phyloP scores from a whole-genome alignment of 2,113 vertebrate species.

The Sinocyclocheilus maitianheensis region DNA sequence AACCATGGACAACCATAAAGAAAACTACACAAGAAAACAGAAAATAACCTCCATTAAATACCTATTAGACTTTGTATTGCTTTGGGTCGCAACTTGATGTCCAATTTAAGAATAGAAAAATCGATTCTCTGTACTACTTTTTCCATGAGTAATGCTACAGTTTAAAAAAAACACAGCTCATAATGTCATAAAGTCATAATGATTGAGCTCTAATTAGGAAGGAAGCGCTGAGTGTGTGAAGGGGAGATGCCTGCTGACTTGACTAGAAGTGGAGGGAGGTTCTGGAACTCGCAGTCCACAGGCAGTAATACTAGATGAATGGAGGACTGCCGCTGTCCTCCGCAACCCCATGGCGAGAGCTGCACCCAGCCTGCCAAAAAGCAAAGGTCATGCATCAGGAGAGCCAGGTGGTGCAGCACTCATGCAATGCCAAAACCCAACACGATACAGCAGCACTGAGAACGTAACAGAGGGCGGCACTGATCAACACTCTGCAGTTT shows the following conservation, averaged over 20 bases:
- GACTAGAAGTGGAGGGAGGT: conserved; percentile 31
- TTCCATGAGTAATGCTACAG: neutral
- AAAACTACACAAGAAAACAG: neutral
- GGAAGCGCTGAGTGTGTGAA: conserved; percentile 8
- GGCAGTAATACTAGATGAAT: conserved; percentile 58
- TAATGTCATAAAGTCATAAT: conserved; percentile 21
- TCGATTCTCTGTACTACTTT: neutral
- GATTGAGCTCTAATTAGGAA: conserved; percentile 41
- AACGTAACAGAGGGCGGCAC: neutral
- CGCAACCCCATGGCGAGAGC: conserved; percentile 34
- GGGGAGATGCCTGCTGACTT: conserved; percentile 30
- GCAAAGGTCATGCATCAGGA: conserved; percentile 52
- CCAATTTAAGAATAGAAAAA: neutral
- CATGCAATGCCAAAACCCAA: conserved; percentile 10
- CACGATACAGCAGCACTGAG: neutral
- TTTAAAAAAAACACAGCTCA: neutral
- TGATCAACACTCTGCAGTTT: conserved; percentile 28
- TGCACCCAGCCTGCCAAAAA: conserved; percentile 46
- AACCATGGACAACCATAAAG: neutral
- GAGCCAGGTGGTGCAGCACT: conserved; percentile 34
- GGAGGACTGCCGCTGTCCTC: conserved; percentile 39
- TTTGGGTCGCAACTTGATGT: neutral
- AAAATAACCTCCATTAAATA: neutral
- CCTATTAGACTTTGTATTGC: neutral
- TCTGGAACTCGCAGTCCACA: conserved; percentile 40